phyloP scores from a whole-genome alignment of 2,797 vertebrate genomes.

The Sebastes taczanowskii region DNA sequence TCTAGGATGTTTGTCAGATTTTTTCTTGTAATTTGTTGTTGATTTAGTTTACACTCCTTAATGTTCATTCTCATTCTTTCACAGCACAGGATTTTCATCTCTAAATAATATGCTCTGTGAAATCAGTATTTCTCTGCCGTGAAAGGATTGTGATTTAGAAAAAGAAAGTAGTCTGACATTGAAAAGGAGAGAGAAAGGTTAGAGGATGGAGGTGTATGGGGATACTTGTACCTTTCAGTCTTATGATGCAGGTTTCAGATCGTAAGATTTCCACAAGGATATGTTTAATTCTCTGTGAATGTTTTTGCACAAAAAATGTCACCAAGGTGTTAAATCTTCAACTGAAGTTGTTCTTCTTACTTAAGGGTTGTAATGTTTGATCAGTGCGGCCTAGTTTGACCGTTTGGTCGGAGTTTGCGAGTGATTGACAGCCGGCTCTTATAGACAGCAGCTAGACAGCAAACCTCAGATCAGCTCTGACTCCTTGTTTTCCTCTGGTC shows the following conservation, averaged over 20 bases:
- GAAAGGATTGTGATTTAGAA: not conserved
- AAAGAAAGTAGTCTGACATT: not conserved
- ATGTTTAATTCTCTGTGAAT: too few species aligned
- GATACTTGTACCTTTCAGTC: not conserved
- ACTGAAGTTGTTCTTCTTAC: not conserved
- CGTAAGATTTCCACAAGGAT: too few species aligned
- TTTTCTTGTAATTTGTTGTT: not conserved
- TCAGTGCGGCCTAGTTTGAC: too few species aligned
- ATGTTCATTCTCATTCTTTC: not conserved
- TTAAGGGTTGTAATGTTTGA: not conserved
- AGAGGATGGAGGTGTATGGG: not conserved
- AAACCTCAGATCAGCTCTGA: too few species aligned
- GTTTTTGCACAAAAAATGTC: too few species aligned
- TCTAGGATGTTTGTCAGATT: not conserved
- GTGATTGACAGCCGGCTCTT: too few species aligned
- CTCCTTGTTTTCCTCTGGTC: too few species aligned
- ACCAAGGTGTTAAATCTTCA: not conserved
- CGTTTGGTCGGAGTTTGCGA: too few species aligned
- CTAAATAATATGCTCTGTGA: not conserved
- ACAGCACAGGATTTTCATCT: not conserved
- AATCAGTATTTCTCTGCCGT: not conserved
- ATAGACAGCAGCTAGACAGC: too few species aligned
- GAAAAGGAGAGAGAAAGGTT: not conserved
- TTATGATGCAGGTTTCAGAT: too few species aligned
- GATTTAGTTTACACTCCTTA: not conserved